A percentile compares a stretch with the other conserved stretches of the same genome.
These are phyloP conservation scores for Larimichthys crocea DNA, from an alignment of 2,113 vertebrate genomes.

Conservation along the genomic window DNA sequence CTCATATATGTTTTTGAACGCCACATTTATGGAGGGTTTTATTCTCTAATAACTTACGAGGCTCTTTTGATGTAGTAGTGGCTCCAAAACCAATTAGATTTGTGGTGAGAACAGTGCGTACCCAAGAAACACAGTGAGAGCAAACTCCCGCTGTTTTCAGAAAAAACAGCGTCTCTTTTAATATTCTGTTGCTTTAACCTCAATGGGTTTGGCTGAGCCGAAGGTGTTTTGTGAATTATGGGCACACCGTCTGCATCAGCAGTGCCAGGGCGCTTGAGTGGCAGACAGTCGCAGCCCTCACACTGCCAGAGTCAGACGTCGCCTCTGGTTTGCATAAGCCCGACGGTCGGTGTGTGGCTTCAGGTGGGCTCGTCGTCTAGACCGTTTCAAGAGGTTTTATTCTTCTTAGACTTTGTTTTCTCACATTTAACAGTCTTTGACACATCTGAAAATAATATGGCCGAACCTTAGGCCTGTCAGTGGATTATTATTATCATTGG, in stretches of 20 bases:
- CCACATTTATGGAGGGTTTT: constrained; percentile 56
- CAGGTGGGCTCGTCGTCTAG: constrained; percentile 52
- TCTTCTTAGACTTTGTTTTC: constrained; percentile 35
- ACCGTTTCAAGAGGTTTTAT: constrained; percentile 34
- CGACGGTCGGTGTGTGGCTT: constrained; percentile 5
- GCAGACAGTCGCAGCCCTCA: constrained; percentile 19
- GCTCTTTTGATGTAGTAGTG: constrained; percentile 36
- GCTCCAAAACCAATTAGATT: constrained; percentile 65
- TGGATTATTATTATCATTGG: constrained; percentile 69
- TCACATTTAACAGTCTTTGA: constrained; percentile 42
- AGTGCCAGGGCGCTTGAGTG: constrained; percentile 34
- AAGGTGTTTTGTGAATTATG: constrained; percentile 63
- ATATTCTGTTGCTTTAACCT: constrained; percentile 58
- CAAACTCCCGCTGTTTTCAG: constrained; percentile 34
- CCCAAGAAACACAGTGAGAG: constrained; percentile 41
- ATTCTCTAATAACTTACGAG: constrained; percentile 41
- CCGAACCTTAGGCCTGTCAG: constrained; percentile 38
- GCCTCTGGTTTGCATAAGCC: constrained; percentile 16
- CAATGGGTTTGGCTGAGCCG: constrained; percentile 48
- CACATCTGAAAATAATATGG: constrained; percentile 59
- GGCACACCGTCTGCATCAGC: constrained; percentile 26
- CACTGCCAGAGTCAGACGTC: neutral
- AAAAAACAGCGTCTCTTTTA: constrained; percentile 36
- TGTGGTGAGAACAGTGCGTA: constrained; percentile 31
- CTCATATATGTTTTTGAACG: constrained; percentile 41